Evolutionary conservation across 2,113 vertebrate genomes (phyloP).

Genomic region (Narcine bancroftii): DNA sequence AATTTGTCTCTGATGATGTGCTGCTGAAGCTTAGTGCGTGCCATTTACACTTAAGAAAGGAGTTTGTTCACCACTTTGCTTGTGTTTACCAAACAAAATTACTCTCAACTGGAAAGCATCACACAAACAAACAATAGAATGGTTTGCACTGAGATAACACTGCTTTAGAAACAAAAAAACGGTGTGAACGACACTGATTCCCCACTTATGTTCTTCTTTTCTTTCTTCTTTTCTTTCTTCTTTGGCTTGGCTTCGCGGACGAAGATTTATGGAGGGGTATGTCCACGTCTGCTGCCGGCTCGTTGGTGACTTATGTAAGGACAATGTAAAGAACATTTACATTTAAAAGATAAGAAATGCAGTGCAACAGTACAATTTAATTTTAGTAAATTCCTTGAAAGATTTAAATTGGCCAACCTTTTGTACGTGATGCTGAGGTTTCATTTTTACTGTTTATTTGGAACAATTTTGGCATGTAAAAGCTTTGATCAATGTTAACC

Average conservation of each 20-base stretch:
- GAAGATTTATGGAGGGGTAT: too few species aligned
- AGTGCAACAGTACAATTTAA: neutral
- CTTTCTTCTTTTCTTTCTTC: too few species aligned
- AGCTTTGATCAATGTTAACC: neutral
- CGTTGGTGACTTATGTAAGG: too few species aligned
- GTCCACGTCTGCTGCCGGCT: too few species aligned
- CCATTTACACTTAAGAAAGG: neutral
- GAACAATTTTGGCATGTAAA: neutral
- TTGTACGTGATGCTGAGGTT: neutral
- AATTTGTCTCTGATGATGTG: neutral
- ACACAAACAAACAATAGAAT: neutral
- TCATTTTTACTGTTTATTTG: neutral
- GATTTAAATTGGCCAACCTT: neutral
- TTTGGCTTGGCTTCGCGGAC: too few species aligned
- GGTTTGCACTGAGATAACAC: neutral
- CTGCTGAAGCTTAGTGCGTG: neutral
- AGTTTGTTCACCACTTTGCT: neutral
- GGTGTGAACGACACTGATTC: neutral
- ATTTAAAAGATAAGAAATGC: neutral
- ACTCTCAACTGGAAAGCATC: neutral
- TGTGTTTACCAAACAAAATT: conserved; percentile 2
- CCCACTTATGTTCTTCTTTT: too few species aligned
- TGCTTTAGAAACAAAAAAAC: neutral
- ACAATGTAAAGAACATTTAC: neutral
- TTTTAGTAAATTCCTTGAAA: neutral